Conservation (phyloP, 2,797 vertebrate genomes). For the Alectoris magna region DNA sequence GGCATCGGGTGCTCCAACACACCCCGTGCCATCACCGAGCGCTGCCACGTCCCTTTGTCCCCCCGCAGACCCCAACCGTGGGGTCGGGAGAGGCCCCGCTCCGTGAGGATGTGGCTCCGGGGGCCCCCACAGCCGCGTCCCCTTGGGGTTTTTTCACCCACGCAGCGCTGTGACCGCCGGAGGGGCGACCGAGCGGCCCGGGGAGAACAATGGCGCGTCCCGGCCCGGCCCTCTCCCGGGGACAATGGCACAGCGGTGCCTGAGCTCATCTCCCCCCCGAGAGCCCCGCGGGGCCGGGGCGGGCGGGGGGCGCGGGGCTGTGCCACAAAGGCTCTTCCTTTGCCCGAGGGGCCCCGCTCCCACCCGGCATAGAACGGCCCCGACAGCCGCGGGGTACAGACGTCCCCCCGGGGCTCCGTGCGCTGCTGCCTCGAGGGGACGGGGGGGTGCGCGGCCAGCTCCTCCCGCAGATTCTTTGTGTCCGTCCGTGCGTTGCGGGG, state of each 20-base stretch:
- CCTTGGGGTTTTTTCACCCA: not conserved
- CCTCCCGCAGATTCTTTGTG: not conserved
- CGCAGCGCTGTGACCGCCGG: not conserved
- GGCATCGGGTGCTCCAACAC: fast-evolving
- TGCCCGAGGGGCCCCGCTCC: not conserved
- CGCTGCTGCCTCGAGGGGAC: fast-evolving
- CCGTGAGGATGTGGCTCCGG: not conserved
- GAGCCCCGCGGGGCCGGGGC: slow-evolving; percentile 6
- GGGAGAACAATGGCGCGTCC: slow-evolving; percentile 55
- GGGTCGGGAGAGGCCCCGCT: not conserved
- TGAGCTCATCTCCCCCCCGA: slow-evolving; percentile 46
- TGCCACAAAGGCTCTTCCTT: not conserved
- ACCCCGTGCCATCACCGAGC: not conserved
- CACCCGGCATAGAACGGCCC: not conserved
- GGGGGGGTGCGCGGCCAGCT: not conserved
- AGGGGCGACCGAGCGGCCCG: not conserved
- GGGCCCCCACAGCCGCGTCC: no score
- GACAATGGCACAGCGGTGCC: slow-evolving; percentile 52
- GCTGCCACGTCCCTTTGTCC: not conserved
- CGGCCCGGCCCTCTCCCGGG: slow-evolving; percentile 50
- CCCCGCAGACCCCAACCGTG: fast-evolving
- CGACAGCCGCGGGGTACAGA: fast-evolving
- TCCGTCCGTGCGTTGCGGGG: not conserved
- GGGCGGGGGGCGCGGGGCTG: not conserved
- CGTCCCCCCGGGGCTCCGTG: not conserved